Conservation (phyloP, 2,113 vertebrate species). For the Tonatia bakeri region DNA sequence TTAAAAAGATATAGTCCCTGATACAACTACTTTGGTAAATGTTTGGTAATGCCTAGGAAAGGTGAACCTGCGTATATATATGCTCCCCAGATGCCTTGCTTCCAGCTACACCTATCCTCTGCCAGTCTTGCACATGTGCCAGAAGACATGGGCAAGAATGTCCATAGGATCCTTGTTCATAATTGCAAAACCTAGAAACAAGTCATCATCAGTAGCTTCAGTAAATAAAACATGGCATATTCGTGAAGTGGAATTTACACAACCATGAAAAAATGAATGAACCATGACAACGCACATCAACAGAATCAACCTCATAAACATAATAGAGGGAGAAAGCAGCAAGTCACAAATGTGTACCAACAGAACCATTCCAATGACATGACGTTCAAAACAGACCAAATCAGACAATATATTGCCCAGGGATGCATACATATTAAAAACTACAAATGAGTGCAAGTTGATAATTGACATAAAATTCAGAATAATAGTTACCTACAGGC, state of each 20-base stretch:
- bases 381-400: neutral
- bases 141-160: neutral
- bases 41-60: neutral
- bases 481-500: neutral
- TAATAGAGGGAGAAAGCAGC: neutral
- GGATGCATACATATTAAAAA: neutral
- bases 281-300: neutral
- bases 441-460: neutral
- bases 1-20: neutral
- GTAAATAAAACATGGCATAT: neutral
- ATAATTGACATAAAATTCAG: neutral
- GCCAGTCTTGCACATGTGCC: neutral
- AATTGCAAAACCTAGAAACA: neutral
- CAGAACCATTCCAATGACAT: neutral
- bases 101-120: neutral
- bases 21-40: neutral
- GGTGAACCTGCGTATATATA: neutral
- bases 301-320: slow-evolving; percentile 10
- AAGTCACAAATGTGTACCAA: neutral
- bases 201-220: neutral
- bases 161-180: neutral
- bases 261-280: slow-evolving; percentile 19
- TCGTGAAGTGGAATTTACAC: neutral
- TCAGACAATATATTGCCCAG: neutral
- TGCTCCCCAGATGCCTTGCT: neutral